These are phyloP conservation scores for Salvelinus namaycush DNA, from an alignment of 2,113 vertebrate species.

Conservation along the genomic window DNA sequence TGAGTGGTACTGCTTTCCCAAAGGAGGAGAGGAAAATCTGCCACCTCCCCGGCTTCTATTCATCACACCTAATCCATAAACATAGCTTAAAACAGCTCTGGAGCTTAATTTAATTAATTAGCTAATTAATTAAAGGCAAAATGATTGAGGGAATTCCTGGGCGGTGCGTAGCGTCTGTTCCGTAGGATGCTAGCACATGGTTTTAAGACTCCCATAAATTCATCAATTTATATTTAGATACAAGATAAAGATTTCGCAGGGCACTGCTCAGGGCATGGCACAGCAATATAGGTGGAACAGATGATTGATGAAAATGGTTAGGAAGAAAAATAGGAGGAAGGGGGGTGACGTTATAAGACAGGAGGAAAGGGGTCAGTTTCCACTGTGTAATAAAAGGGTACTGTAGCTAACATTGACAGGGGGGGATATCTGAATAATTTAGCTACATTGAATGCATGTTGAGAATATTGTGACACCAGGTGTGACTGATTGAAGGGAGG, in stretches of 20 bases:
- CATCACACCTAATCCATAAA: slow-evolving; percentile 44
- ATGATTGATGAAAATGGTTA: slow-evolving; percentile 3
- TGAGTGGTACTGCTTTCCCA: slow-evolving; percentile 1
- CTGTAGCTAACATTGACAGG: background rate
- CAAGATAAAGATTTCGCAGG: background rate
- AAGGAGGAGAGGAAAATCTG: background rate
- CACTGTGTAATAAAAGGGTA: background rate
- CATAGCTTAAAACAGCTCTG: slow-evolving; percentile 43
- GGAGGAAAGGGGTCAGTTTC: background rate
- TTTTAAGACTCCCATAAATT: slow-evolving; percentile 2
- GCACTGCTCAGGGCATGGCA: background rate
- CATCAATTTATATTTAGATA: slow-evolving; percentile 4
- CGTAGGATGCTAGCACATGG: background rate
- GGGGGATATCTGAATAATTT: slow-evolving; percentile 13
- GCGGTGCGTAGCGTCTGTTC: background rate
- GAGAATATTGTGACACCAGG: too few relatives aligned
- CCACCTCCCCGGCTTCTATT: slow-evolving; percentile 9
- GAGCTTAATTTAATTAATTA: slow-evolving; percentile 55
- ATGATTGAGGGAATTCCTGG: slow-evolving; percentile 33
- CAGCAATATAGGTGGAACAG: background rate
- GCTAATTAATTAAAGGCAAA: slow-evolving; percentile 48
- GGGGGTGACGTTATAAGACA: background rate
- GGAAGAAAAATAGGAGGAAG: background rate
- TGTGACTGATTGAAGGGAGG: too few relatives aligned
- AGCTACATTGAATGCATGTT: slow-evolving; percentile 19